Conservation (phyloP, 2,888 invertebrate species). For the Dioctria rufipes region DNA sequence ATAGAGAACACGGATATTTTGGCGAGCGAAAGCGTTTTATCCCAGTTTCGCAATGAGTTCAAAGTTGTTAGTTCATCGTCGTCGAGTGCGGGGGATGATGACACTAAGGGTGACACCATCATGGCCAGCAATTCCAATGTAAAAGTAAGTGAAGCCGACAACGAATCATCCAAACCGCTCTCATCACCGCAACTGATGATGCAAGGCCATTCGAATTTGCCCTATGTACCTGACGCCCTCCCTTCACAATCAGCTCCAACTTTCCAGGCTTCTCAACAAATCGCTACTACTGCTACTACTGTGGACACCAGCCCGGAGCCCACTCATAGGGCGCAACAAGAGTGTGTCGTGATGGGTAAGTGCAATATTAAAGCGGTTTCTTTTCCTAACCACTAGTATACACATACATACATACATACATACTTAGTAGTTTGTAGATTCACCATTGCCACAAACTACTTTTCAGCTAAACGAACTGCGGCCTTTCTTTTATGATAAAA, state of each 20-base stretch:
- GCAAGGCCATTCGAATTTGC: neutral
- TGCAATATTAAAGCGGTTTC: constrained; percentile 37
- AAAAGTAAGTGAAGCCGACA: neutral
- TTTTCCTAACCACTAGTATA: no score
- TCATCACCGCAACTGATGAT: constrained; percentile 17
- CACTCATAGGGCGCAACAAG: constrained; percentile 62
- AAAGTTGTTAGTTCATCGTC: constrained; percentile 43
- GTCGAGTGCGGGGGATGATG: neutral
- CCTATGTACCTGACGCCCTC: neutral
- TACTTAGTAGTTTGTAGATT: no score
- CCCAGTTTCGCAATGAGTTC: constrained; percentile 55
- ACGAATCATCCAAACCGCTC: neutral
- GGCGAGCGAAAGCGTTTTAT: constrained; percentile 59
- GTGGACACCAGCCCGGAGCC: constrained; percentile 1
- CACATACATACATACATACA: no score
- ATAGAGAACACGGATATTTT: constrained; percentile 59
- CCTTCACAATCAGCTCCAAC: constrained; percentile 17
- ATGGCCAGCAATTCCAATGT: neutral
- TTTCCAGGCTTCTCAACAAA: neutral
- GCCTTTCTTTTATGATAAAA: constrained; percentile 2
- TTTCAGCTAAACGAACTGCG: constrained; percentile 33
- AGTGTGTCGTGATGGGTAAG: constrained; percentile 73
- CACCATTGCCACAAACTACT: neutral
- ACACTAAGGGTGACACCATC: neutral
- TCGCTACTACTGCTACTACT: neutral